These are phyloP conservation scores for Lacerta agilis DNA, from an alignment of 2,797 vertebrate species.

Conservation along the genomic window DNA sequence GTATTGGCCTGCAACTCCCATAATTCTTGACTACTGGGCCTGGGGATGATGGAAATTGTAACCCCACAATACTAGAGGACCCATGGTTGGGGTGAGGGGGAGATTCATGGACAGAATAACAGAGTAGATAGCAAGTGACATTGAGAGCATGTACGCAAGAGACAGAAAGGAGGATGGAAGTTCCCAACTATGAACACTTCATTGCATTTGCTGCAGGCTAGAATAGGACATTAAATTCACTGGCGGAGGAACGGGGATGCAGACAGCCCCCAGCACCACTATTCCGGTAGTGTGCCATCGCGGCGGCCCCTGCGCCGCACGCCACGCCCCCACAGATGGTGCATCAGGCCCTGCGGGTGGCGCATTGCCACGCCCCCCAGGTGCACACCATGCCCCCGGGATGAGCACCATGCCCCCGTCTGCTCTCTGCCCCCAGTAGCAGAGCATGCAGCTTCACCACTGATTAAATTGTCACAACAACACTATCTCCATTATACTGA, in stretches of 20 bases:
- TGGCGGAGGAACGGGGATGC: too few species aligned
- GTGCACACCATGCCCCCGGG: too few species aligned
- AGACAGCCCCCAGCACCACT: too few species aligned
- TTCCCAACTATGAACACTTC: not conserved
- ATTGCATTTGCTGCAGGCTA: not conserved
- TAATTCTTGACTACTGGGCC: not conserved
- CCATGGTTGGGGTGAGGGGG: not conserved
- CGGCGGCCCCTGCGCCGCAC: too few species aligned
- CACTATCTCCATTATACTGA: not conserved
- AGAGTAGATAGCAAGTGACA: not conserved
- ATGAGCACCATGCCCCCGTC: too few species aligned
- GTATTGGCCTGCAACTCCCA: not conserved
- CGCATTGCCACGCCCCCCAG: too few species aligned
- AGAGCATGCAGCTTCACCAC: too few species aligned
- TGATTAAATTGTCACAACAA: not conserved
- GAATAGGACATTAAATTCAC: not conserved
- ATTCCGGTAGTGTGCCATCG: too few species aligned
- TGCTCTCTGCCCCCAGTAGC: too few species aligned
- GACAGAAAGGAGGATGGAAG: not conserved
- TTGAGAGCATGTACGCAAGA: not conserved
- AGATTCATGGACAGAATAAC: not conserved
- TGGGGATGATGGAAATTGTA: not conserved
- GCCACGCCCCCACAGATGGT: too few species aligned
- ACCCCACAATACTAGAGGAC: not conserved
- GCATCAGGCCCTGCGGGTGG: too few species aligned